These are phyloP conservation scores for Theonella swinhoei DNA, from an alignment of 37 sponge, comb jelly and placozoan genomes.

Conservation along the genomic window DNA sequence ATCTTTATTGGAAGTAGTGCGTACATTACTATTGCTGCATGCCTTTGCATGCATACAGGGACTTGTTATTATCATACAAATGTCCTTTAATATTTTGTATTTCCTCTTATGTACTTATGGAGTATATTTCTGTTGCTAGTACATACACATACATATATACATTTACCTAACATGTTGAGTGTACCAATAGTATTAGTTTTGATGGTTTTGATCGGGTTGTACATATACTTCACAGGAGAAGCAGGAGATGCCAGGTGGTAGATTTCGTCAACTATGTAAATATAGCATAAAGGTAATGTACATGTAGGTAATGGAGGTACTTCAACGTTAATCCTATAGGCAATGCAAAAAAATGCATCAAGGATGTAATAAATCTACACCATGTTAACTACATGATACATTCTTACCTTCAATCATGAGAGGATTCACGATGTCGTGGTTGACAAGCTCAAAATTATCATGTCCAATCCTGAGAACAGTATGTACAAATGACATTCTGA, in stretches of 20 bases:
- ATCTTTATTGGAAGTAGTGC: no score
- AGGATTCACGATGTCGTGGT: constrained; percentile 85
- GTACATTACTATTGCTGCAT: no score
- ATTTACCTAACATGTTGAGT: constrained; percentile 85
- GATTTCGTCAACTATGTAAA: constrained; percentile 85
- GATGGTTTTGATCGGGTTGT: constrained; percentile 89
- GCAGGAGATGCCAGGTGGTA: constrained; percentile 97
- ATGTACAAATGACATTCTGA: no score
- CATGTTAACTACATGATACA: background rate
- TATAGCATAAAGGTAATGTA: background rate
- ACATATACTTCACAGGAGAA: constrained; percentile 97
- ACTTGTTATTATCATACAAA: no score
- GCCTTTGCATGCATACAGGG: no score
- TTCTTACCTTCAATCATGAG: constrained; percentile 79
- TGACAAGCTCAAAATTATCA: constrained; percentile 87
- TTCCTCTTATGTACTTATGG: no score
- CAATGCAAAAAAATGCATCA: background rate
- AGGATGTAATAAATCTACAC: no score
- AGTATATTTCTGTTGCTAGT: no score
- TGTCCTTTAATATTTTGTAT: no score
- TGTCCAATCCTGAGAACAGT: constrained; percentile 94
- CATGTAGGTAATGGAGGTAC: no score
- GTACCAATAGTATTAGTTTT: constrained; percentile 92
- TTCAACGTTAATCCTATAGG: no score
- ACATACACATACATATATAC: no score